Conservation (phyloP, 1,140 invertebrate genomes). For the Bombyx mori region ASM3026992v2 NC_085107.1:6075501-6076000, state of each 20-base stretch:
- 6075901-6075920: conserved; percentile 80
- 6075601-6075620: conserved; percentile 91
- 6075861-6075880: conserved; percentile 95
- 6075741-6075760: conserved; percentile 90
- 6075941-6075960: conserved; percentile 88
- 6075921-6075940: conserved; percentile 84
- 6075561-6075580: conserved; percentile 86
- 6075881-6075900: conserved; percentile 94
- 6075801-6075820: conserved; percentile 93
- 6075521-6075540: conserved; percentile 92
- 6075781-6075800: conserved; percentile 91
- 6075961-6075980: conserved; percentile 89
- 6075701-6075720: conserved; percentile 96
- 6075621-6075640: conserved; percentile 95
- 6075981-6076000: conserved; percentile 93
- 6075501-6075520: conserved; percentile 90
- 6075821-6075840: conserved; percentile 85
- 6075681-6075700: conserved; percentile 92
- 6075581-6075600: conserved; percentile 90
- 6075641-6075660: conserved; percentile 97
- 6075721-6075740: conserved; percentile 91
- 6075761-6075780: conserved; percentile 93
- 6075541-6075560: conserved; percentile 92
- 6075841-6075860: conserved; percentile 93
- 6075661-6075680: conserved; percentile 89